Percentiles rank a stretch among this genome's conserved stretches.
These are phyloP conservation scores for Delphinus delphis DNA, from an alignment of 2,113 vertebrate genomes.

Conservation along the genomic window DNA sequence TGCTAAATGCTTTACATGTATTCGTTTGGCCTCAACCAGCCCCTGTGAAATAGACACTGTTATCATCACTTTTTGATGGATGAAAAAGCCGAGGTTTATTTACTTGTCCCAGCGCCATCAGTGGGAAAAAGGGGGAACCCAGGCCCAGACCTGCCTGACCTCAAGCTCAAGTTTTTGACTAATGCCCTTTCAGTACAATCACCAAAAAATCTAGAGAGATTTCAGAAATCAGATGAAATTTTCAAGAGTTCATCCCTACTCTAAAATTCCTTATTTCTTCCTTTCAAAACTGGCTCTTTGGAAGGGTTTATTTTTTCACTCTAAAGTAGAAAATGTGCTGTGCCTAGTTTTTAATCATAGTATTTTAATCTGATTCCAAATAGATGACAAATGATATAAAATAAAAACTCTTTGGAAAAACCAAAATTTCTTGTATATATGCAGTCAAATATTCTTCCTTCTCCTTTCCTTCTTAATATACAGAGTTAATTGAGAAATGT, in stretches of 20 bases:
- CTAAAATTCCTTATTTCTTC: constrained; percentile 18
- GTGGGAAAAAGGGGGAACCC: not conserved
- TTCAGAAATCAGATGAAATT: not conserved
- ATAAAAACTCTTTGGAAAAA: not conserved
- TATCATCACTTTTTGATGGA: not conserved
- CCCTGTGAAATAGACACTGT: not conserved
- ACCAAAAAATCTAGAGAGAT: not conserved
- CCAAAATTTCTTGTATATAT: not conserved
- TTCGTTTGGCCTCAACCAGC: not conserved
- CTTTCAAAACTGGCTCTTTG: not conserved
- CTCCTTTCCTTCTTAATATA: constrained; percentile 4
- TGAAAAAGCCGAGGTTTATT: not conserved
- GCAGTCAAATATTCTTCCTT: not conserved
- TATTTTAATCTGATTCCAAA: not conserved
- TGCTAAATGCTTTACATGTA: not conserved
- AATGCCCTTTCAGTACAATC: not conserved
- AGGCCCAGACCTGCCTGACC: not conserved
- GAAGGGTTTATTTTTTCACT: not conserved
- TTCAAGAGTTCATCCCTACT: not conserved
- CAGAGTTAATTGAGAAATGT: constrained; percentile 64
- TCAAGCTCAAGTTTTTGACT: not conserved
- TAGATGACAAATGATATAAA: not conserved
- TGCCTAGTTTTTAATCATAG: not conserved
- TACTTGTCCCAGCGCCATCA: not conserved
- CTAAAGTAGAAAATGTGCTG: not conserved